Percentiles rank a stretch among this genome's conserved stretches.
Conservation (phyloP, 2,113 vertebrate species). For the Halcyon senegalensis region DNA sequence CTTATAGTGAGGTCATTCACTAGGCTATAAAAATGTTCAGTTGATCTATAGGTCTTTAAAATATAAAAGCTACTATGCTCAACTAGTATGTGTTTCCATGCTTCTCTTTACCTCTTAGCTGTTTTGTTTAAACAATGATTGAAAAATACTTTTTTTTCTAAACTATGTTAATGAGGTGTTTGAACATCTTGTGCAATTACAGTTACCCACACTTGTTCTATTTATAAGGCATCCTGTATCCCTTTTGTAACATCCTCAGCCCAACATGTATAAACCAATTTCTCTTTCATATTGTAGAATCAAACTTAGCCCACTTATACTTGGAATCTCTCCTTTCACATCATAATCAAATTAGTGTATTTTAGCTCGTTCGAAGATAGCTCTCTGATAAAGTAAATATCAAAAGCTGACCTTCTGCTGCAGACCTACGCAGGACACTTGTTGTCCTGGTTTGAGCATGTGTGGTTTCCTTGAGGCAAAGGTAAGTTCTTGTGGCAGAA, state of each 20-base stretch:
- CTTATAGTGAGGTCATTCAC: background rate
- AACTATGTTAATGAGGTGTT: background rate
- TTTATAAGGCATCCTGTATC: background rate
- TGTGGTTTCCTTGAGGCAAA: fast-evolving
- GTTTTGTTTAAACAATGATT: background rate
- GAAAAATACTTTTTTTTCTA: background rate
- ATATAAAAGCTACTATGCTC: slow-evolving; percentile 48
- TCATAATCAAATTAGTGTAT: background rate
- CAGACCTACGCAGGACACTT: background rate
- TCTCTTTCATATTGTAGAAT: background rate
- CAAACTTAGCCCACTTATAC: background rate
- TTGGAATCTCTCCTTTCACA: background rate
- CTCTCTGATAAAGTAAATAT: background rate
- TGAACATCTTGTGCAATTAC: background rate
- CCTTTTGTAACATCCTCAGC: background rate
- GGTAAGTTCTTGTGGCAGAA: background rate
- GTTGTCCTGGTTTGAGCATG: no score
- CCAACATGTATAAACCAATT: background rate
- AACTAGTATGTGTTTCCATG: slow-evolving; percentile 18
- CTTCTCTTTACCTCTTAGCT: background rate
- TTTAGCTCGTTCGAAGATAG: background rate
- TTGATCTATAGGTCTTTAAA: background rate
- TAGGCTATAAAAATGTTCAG: background rate
- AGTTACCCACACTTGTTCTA: background rate
- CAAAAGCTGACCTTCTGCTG: background rate